Conservation (phyloP, 2,797 vertebrate species). For the Tragelaphus eurycerus region DNA sequence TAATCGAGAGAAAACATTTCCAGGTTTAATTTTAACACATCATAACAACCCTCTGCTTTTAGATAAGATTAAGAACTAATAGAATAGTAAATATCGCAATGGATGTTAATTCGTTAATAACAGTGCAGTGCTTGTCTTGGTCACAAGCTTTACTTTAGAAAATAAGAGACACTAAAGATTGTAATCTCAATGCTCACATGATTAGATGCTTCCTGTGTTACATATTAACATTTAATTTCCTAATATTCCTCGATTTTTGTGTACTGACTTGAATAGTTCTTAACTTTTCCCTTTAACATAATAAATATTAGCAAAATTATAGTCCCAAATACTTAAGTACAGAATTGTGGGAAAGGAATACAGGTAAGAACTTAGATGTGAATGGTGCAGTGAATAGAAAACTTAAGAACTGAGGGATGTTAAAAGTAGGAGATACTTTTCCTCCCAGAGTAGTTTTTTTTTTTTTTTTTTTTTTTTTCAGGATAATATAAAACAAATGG, state of each 20-base stretch:
- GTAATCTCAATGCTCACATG: neutral
- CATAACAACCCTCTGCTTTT: neutral
- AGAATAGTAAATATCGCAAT: neutral
- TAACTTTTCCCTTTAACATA: neutral
- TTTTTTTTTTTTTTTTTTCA: neutral
- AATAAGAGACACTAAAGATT: neutral
- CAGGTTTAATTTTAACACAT: neutral
- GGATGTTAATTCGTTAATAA: neutral
- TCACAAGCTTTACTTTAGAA: neutral
- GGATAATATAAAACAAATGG: neutral
- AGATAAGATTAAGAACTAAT: neutral
- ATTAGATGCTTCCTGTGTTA: neutral
- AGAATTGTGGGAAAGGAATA: neutral
- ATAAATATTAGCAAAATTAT: neutral
- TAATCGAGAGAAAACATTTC: neutral
- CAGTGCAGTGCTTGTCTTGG: neutral
- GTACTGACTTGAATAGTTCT: neutral
- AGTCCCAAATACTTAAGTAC: neutral
- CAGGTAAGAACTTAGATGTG: neutral
- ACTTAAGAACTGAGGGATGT: neutral
- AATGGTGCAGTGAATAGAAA: neutral
- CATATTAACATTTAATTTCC: neutral
- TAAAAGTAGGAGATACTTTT: neutral
- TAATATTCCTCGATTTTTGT: neutral
- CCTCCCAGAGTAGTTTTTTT: neutral